Evolutionary conservation across 1,140 invertebrate species (phyloP), one percentile per base, ranked within the genome.

Genomic region (Lasioglossum albipes): DNA sequence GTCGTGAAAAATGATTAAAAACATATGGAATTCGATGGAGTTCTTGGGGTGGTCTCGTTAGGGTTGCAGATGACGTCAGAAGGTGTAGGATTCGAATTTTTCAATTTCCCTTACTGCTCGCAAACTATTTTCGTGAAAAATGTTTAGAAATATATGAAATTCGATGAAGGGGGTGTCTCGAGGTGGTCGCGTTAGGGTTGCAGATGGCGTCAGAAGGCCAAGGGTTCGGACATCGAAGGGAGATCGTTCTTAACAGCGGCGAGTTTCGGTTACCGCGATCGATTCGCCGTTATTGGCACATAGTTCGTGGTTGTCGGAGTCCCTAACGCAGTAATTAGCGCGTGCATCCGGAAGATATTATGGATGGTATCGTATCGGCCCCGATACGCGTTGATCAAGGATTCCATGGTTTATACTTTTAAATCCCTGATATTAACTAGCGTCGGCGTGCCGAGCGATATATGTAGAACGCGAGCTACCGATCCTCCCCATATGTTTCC

Each of bases 241-340:
- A 27, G 27, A 71, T 64, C 57, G 42, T 78, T 65, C 69, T 72
- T 78, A 78, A 54, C 22, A 13, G 49, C 18, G 16, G 10, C 12
- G 70, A 79, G 41, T 65, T 54, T 74, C 70, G 41, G 52, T 41
- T n/a, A 54, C 31, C 49, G 70, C 61, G 71, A 79, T 79, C 77
- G 77, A 79, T 79, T 65, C 61, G 36, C 65, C 70, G 77, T 79
- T 79, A 79, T 79, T 79, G 70, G 36, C 70, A 45, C 77, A 79
- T 79, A 79, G 77, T 79, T 79, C 13, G 77, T 20, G 77, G 77
- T 79, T 79, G 49, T 52, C 52, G 54, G 59, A 69, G 73, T 77
- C 45, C 65, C 66, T 71, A 70, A 71, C 79, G 67, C 73, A 64
- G 54, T 76, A 81, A 76, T 81, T 81, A 81, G 74, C 57, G 52